Evolutionary conservation across 1,140 invertebrate genomes (phyloP), one percentile per base, ranked within the genome.

Genomic region (Piezodorus guildinii): DNA sequence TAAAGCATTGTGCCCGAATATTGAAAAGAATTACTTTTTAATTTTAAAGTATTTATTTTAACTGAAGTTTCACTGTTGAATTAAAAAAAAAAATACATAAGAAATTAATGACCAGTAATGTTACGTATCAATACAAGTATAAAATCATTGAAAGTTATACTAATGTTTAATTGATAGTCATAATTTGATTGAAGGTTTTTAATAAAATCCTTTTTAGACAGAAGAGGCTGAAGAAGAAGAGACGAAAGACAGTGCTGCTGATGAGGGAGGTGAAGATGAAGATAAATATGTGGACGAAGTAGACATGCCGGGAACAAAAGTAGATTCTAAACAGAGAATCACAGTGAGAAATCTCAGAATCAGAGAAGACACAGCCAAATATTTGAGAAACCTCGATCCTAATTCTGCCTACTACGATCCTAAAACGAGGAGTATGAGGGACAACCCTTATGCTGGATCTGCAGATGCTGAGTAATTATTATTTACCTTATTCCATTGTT

Each of bases 351-450:
- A 99, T 81, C 78, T 99, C 65, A 82, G 97, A 72, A 99, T 99
- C 67, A 80, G 97, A 69, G 96, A 99, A 78, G 97, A 99, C 74
- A 98, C 94, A 0, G 96, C 96, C 0, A 99, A 98, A 78, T 99
- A 99, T 79, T 77, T 99, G 52, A 80, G 95, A 52, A 99, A 99
- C 77, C 80, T 99, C 66, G 94, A 99, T 78, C 86, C 90, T 0
- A 95, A 96, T 73, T 98, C 95, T 0, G 95, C 96, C 0, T 98
- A 97, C 75, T 99, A 99, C 77, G 97, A 99, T 78, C 95, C 95
- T 0, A 98, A 99, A 78, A 97, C 95, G 0, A 79, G 96, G 64
- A 93, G 96, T 0, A 99, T 99, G 97, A 84, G 96, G 64, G 96
- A 97, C 70, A 97, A 99, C 80, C 96, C 96, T 6, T 91, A 93